A percentile compares a stretch with the other conserved stretches of the same genome.
Evolutionary conservation across 92 coral and sea anemone genomes (phyloP).

Genomic region (Palythoa grandis): DNA sequence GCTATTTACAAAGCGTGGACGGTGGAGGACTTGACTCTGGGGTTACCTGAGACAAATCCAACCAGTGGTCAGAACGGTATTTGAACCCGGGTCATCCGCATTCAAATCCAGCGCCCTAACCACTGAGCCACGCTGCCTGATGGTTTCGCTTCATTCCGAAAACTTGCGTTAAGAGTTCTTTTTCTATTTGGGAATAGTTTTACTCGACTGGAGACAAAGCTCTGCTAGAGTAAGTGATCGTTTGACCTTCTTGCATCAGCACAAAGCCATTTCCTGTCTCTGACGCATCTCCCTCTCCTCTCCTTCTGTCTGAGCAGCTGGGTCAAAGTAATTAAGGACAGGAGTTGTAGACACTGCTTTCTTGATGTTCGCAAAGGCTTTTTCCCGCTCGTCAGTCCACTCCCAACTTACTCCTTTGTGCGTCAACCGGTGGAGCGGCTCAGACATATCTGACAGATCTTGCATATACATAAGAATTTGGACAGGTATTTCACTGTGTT

Average conservation of each 20-base stretch:
- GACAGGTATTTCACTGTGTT: slow-evolving; percentile 68
- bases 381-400: slow-evolving; percentile 47
- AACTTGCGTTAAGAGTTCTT: slow-evolving; percentile 55
- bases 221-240: slow-evolving; percentile 47
- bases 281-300: slow-evolving; percentile 57
- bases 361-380: slow-evolving; percentile 49
- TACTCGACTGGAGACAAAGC: slow-evolving; percentile 37
- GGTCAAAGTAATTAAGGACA: slow-evolving; percentile 50
- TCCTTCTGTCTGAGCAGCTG: slow-evolving; percentile 49
- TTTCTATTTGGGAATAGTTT: slow-evolving; percentile 51
- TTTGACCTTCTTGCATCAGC: slow-evolving; percentile 43
- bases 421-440: slow-evolving; percentile 59
- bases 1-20: no score
- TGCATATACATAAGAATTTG: slow-evolving; percentile 24
- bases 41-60: no score
- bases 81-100: no score
- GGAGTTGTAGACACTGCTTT: slow-evolving; percentile 60
- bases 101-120: no score
- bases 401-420: slow-evolving; percentile 50
- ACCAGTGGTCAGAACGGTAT: no score
- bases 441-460: slow-evolving; percentile 53
- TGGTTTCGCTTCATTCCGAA: slow-evolving; percentile 55
- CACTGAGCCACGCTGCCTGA: no score
- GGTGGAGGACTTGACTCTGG: no score
- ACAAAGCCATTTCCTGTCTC: slow-evolving; percentile 43